A percentile compares a stretch with the other conserved stretches of the same genome.
Evolutionary conservation across 2,113 vertebrate species (phyloP).

Genomic region (Nettapus auritus): DNA sequence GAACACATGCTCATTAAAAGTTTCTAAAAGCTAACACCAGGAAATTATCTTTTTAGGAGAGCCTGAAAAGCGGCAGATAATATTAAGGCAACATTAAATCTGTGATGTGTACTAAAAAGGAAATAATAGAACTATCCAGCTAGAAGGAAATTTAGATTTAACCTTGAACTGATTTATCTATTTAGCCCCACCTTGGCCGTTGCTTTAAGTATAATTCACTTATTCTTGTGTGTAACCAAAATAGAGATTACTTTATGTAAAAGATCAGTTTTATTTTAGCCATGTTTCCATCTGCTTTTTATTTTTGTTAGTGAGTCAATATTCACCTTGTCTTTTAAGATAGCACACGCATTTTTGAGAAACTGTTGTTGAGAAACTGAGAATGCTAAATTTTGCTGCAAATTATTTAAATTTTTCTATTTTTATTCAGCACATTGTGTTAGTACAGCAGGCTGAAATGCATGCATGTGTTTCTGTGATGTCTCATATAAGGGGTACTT

Average conservation of each 20-base stretch:
- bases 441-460: constrained; percentile 12
- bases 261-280: constrained; percentile 29
- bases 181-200: not conserved
- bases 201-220: not conserved
- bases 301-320: constrained; percentile 42
- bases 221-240: not conserved
- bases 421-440: constrained; percentile 6
- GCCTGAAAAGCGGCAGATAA: not conserved
- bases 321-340: constrained; percentile 48
- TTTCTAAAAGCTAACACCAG: not conserved
- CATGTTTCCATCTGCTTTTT: constrained; percentile 11
- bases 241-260: not conserved
- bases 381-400: constrained; percentile 9
- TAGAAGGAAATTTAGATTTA: not conserved
- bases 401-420: constrained; percentile 20
- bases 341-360: not conserved
- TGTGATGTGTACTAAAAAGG: not conserved
- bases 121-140: not conserved
- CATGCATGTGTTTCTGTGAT: not conserved
- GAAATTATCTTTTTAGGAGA: not conserved
- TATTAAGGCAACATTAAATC: not conserved
- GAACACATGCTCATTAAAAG: not conserved
- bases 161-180: not conserved
- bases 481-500: not conserved
- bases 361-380: not conserved